These are phyloP conservation scores for Camponotus vicinus DNA, from an alignment of 1,140 invertebrate genomes.

Conservation along the genomic window DNA sequence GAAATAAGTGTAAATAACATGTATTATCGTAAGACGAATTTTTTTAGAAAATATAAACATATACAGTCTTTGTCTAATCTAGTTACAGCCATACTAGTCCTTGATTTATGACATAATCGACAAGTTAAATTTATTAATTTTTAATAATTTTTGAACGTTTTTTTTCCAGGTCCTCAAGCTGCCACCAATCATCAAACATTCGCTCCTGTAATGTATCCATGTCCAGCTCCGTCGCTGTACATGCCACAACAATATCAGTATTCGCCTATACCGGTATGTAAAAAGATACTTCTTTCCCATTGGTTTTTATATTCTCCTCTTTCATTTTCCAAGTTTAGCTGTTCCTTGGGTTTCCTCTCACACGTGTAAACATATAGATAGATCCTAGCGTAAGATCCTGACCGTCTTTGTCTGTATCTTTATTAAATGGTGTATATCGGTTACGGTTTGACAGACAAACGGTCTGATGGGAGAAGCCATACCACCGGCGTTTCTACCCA, in stretches of 20 bases:
- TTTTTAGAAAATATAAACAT: not conserved
- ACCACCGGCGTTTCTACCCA: constrained; percentile 86
- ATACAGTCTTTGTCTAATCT: not conserved
- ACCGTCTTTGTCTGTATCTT: constrained; percentile 67
- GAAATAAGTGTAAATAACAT: not conserved
- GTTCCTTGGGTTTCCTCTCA: constrained; percentile 30
- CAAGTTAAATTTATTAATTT: constrained; percentile 25
- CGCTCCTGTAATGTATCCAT: constrained; percentile 84
- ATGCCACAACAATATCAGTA: constrained; percentile 85
- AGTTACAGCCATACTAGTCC: not conserved
- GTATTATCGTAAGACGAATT: not conserved
- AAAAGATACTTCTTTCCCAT: constrained; percentile 29
- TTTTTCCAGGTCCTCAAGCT: constrained; percentile 81
- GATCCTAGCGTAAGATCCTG: constrained; percentile 63
- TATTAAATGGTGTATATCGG: constrained; percentile 77
- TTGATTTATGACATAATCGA: not conserved
- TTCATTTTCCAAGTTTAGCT: constrained; percentile 48
- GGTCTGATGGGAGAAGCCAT: constrained; percentile 86
- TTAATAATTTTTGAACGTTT: constrained; percentile 21
- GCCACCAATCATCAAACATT: constrained; percentile 83
- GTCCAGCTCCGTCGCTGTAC: constrained; percentile 84
- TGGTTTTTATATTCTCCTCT: constrained; percentile 55
- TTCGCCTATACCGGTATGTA: constrained; percentile 85
- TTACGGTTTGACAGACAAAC: constrained; percentile 86
- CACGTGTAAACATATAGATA: constrained; percentile 27